phyloP scores from a whole-genome alignment of 2,797 vertebrate genomes.

The Cynopterus sphinx region DNA sequence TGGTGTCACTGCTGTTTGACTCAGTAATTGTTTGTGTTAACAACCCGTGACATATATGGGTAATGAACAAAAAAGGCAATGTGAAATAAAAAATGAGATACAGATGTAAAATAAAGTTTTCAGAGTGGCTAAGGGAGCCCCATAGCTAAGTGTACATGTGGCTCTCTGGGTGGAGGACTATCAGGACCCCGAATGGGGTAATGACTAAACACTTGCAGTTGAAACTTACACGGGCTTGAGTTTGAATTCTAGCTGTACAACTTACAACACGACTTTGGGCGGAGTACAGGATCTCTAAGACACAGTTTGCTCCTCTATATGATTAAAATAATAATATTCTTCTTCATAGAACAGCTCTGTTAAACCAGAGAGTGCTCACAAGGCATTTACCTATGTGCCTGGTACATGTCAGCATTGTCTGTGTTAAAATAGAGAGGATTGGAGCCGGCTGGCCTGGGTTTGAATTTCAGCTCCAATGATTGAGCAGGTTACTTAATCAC shows the following conservation, averaged over 20 bases:
- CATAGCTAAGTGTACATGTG: not conserved
- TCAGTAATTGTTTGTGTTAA: not conserved
- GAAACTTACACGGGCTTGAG: not conserved
- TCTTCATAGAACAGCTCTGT: fast-evolving
- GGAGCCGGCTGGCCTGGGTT: not conserved
- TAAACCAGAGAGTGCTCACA: not conserved
- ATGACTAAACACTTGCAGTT: fast-evolving
- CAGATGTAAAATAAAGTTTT: not conserved
- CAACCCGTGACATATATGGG: not conserved
- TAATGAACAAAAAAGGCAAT: not conserved
- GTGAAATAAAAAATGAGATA: not conserved
- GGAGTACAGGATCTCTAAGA: not conserved
- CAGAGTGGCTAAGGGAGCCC: not conserved
- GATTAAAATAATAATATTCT: not conserved
- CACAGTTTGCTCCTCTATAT: not conserved
- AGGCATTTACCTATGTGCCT: not conserved
- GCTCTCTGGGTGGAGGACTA: fast-evolving
- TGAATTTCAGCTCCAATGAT: not conserved
- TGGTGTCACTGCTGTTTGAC: not conserved
- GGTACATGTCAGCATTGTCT: not conserved
- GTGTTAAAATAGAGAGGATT: not conserved
- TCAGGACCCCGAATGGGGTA: not conserved
- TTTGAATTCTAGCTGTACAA: not conserved
- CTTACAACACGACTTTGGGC: not conserved
- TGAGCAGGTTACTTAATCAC: not conserved